Evolutionary conservation across 2,797 vertebrate genomes (phyloP), one percentile per base, ranked within the genome.

Genomic region (Ptychobarbus kaznakovi): DNA sequence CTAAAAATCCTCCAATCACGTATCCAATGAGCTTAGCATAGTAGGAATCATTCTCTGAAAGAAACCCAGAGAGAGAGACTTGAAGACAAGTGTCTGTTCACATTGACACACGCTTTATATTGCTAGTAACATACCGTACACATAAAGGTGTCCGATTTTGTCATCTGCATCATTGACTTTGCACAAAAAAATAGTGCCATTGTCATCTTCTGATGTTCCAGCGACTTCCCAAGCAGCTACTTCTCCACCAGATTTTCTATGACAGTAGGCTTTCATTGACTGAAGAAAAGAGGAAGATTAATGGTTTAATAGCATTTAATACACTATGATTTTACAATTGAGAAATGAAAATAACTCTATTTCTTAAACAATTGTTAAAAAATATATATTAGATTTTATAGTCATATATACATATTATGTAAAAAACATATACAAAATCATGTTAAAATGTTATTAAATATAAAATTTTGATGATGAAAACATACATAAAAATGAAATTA

Each of bases 1-100:
- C 87, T 22, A 91, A 82, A 82, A 92, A 92, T 35, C 92, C 92
- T 25, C 91, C 92, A 4, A 90, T 88, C 13, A 86, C 91, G 42
- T 90, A 92, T 73, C 88, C 92, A 25, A 92, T 89, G 20, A 92
- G 79, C 7, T 79, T 90, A 5, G 72, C 35, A n/a, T 81, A 90
- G 86, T 80, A 91, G 20, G 49, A 84, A 66, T 53, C 61, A 73
- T 74, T 86, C 82, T 85, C 87, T 75, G 1, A 53, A 63, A 82
- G 28, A 61, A 25, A 63, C 15, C 42, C 9, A 76, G 18, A 44
- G 11, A 83, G 25, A 82, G 11, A 77, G 4, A 77, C 32, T 68
- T 51, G 38, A 46, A 65, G 22, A 22, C 13, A 44, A 46, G 13
- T 61, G 18, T 82, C 10, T 46, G 7, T 38, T 63, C 2, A 49